Evolutionary conservation across 2,888 invertebrate genomes (phyloP).

Genomic region (Ditula angustiorana): DNA sequence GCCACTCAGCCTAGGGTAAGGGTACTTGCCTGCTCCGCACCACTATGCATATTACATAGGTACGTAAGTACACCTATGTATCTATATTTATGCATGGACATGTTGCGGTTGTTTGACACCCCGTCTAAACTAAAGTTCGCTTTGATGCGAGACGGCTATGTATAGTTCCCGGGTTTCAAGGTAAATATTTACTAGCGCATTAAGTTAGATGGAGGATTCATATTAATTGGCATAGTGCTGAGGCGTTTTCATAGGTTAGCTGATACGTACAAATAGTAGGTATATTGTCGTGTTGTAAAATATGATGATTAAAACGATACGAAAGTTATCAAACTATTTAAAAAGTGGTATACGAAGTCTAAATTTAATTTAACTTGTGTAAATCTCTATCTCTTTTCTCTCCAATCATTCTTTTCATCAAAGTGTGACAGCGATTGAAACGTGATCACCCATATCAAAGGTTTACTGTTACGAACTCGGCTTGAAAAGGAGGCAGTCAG

Average conservation of each 20-base stretch:
- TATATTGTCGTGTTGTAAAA: too few relatives aligned
- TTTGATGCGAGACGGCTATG: constrained; percentile 26
- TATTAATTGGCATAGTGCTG: background rate
- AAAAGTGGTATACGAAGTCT: too few relatives aligned
- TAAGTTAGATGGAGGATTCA: constrained; percentile 1
- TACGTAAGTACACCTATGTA: background rate
- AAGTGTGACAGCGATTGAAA: too few relatives aligned
- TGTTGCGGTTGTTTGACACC: background rate
- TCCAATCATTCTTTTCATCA: too few relatives aligned
- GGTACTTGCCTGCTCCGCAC: constrained; percentile 40
- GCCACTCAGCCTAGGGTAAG: constrained; percentile 46
- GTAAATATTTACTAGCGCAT: constrained; percentile 18
- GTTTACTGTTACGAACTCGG: too few relatives aligned
- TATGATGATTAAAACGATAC: too few relatives aligned
- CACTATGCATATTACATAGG: constrained; percentile 22
- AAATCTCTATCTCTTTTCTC: too few relatives aligned
- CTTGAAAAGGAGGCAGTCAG: too few relatives aligned
- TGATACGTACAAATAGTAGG: too few relatives aligned
- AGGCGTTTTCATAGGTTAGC: background rate
- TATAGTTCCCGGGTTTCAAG: background rate
- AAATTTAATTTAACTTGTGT: too few relatives aligned
- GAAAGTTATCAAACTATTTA: too few relatives aligned
- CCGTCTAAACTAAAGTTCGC: constrained; percentile 5
- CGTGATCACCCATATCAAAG: too few relatives aligned
- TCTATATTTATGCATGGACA: background rate